Base-by-base conservation (phyloP, 2,797 vertebrate species). In the Scolopax bukidnonensis region DNA sequence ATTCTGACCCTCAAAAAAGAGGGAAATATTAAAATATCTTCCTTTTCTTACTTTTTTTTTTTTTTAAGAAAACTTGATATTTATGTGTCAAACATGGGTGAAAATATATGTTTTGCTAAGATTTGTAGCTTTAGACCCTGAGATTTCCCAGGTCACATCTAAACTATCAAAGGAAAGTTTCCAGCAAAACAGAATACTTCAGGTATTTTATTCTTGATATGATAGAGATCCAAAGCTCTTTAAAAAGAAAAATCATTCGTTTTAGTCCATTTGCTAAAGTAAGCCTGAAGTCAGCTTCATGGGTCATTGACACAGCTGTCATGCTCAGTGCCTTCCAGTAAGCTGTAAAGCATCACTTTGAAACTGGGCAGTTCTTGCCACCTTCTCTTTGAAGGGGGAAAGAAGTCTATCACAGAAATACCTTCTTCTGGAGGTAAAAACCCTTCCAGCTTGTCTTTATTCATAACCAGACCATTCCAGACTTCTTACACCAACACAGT, bases 221-320 rank as follows among this genome's bases (percentile, higher is more conserved):
- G 25, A 36, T 36, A 36, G 36, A n/a, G 4, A 32, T 56, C 6
- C n/a, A 82, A 79, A 30, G 4, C 5, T 70, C 16, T 41, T 53
- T 36, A 70, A 80, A 74, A 7, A 43, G 59, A 48, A 69, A 53
- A 77, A 2, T 10, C 7, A 59, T 33, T 75, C 3, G 2, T 69
- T 81, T 73, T 56, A 56, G 11, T 30, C 27, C n/a, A 27, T 40
- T 15, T 12, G 38, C 8, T 18, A 12, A 53, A 15, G 3, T 10
- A 14, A 76, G 19, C 10, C 20, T 73, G 45, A 36, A 56, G 28
- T 61, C 51, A 70, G 24, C 9, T 7, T 90, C 0, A 0, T 16
- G 18, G 10, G 73, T 10, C 45, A 51, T 6, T 20, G 36, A 25
- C 0, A 0, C 32, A 63, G 40, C 36, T 16, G 33, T 32, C 19